Evolutionary conservation across 2,888 invertebrate genomes (phyloP).

Genomic region (Clanis bilineata): DNA sequence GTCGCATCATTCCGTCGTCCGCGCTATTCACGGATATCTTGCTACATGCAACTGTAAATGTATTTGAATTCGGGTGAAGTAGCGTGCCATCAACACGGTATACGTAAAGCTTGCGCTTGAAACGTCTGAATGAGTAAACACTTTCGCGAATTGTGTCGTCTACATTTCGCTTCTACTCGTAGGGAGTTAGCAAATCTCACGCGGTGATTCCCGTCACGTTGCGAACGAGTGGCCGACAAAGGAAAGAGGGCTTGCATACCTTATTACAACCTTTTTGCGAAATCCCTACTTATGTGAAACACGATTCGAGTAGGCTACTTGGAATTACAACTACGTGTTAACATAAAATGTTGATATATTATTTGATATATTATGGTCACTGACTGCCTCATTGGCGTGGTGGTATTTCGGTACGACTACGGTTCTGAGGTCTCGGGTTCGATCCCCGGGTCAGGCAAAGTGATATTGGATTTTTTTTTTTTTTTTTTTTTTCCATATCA

Average conservation of each 20-base stretch:
- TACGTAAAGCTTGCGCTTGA: slow-evolving; percentile 40
- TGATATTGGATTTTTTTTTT: too few relatives aligned
- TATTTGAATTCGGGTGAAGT: slow-evolving; percentile 43
- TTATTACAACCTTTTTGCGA: slow-evolving; percentile 79
- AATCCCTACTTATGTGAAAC: slow-evolving; percentile 78
- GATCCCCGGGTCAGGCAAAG: too few relatives aligned
- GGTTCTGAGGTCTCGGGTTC: too few relatives aligned
- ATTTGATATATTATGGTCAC: too few relatives aligned
- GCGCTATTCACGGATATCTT: slow-evolving; percentile 51
- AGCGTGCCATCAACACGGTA: slow-evolving; percentile 35
- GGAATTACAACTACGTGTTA: slow-evolving; percentile 67
- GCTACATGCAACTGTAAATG: slow-evolving; percentile 38
- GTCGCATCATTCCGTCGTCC: too few relatives aligned
- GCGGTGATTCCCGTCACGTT: slow-evolving; percentile 76
- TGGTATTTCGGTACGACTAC: too few relatives aligned
- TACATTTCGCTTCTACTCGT: slow-evolving; percentile 62
- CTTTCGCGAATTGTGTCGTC: slow-evolving; percentile 57
- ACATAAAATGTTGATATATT: slow-evolving; percentile 35
- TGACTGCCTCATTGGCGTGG: too few relatives aligned
- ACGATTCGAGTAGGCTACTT: slow-evolving; percentile 63
- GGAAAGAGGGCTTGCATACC: slow-evolving; percentile 80
- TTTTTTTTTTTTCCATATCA: too few relatives aligned
- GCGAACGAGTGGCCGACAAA: slow-evolving; percentile 78
- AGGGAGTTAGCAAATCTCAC: slow-evolving; percentile 65
- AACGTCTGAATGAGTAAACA: slow-evolving; percentile 63